A percentile compares a stretch with the other conserved stretches of the same genome.
Evolutionary conservation across 2,797 vertebrate genomes (phyloP).

Genomic region (Xyrichtys novacula): DNA sequence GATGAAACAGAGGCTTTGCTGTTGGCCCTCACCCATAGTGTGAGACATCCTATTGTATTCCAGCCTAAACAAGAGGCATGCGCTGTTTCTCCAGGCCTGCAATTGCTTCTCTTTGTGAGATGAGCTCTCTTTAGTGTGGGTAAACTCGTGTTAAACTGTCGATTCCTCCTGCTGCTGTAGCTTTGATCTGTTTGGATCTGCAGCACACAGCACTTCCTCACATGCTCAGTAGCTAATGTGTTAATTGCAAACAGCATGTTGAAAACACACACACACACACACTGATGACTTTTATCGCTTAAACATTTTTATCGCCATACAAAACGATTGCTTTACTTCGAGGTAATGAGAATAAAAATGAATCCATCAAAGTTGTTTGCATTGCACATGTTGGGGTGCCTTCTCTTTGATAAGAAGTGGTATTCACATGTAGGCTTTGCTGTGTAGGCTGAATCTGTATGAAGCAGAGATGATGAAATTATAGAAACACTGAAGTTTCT

Average conservation of each 20-base stretch:
- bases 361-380: conserved; percentile 78
- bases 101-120: conserved; percentile 62
- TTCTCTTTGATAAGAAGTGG: conserved; percentile 41
- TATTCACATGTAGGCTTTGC: conserved; percentile 44
- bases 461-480: conserved; percentile 44
- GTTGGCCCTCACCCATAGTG: conserved; percentile 78
- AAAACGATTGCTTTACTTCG: conserved; percentile 78
- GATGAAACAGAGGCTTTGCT: conserved; percentile 75
- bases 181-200: conserved; percentile 75
- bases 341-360: conserved; percentile 79
- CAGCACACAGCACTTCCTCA: conserved; percentile 32
- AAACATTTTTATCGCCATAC: conserved; percentile 47
- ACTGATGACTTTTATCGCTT: conserved; percentile 80
- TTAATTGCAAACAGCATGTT: conserved; percentile 73
- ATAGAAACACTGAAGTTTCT: too few relatives aligned
- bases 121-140: conserved; percentile 70
- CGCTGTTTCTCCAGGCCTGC: conserved; percentile 69
- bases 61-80: conserved; percentile 70
- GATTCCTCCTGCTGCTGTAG: conserved; percentile 31
- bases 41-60: conserved; percentile 75
- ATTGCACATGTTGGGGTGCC: conserved; percentile 67
- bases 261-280: conserved; percentile 56
- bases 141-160: conserved; percentile 61
- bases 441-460: conserved; percentile 57
- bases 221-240: conserved; percentile 63